Conservation (phyloP, 2,888 invertebrate genomes). For the Agrotis segetum region DNA sequence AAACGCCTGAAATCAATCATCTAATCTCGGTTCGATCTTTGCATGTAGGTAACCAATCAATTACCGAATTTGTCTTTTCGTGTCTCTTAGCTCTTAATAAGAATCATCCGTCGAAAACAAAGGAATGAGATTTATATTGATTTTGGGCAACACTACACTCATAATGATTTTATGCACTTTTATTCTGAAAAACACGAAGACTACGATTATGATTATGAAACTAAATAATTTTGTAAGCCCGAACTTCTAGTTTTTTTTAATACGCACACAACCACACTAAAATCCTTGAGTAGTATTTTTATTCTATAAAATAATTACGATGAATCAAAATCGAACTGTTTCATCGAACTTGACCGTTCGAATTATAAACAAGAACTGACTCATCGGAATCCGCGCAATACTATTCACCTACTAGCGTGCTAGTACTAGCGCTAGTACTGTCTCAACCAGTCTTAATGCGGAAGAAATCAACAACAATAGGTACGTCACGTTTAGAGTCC, state of each 20-base stretch:
- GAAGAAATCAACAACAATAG: not conserved
- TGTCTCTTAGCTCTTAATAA: too few species aligned
- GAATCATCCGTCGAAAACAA: too few species aligned
- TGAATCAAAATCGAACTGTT: not conserved
- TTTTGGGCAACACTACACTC: too few species aligned
- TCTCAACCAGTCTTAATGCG: not conserved
- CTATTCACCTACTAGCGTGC: not conserved
- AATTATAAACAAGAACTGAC: not conserved
- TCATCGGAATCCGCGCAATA: not conserved
- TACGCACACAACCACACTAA: not conserved
- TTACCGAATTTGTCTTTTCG: too few species aligned
- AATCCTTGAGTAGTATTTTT: too few species aligned
- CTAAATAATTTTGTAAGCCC: not conserved
- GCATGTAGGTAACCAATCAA: too few species aligned
- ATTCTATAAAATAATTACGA: not conserved
- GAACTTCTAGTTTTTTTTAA: not conserved
- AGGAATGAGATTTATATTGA: too few species aligned
- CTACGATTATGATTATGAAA: not conserved
- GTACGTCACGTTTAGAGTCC: not conserved
- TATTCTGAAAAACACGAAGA: not conserved
- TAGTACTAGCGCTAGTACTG: not conserved
- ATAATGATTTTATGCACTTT: too few species aligned
- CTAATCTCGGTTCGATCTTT: too few species aligned
- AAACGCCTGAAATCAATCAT: too few species aligned
- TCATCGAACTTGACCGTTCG: not conserved